phyloP scores from a whole-genome alignment of 2,113 vertebrate genomes.

The Grammomys dolichurus region DNA sequence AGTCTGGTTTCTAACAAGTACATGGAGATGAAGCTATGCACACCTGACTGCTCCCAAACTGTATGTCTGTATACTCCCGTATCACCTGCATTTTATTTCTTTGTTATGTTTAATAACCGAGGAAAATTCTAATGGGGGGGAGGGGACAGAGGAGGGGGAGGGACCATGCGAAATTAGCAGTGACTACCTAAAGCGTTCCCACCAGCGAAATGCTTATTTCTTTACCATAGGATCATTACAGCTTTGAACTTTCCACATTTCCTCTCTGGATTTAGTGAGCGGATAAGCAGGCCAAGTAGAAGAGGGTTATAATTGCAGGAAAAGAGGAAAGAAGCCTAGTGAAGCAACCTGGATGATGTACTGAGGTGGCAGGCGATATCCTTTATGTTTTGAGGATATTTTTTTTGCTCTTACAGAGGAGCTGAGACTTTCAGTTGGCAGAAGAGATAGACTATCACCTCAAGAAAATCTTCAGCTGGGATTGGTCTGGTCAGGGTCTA shows the following conservation, averaged over 20 bases:
- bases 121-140: conserved; percentile 69
- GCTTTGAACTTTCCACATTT: conserved; percentile 52
- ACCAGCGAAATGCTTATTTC: conserved; percentile 77
- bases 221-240: conserved; percentile 64
- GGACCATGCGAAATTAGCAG: conserved; percentile 79
- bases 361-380: conserved; percentile 68
- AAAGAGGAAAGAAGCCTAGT: conserved; percentile 77
- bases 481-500: neutral
- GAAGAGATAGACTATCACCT: neutral
- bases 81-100: conserved; percentile 77
- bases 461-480: conserved; percentile 52
- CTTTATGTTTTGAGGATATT: conserved; percentile 59
- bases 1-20: conserved; percentile 51
- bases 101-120: conserved; percentile 80
- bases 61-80: conserved; percentile 77
- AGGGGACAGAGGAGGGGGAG: neutral
- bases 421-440: conserved; percentile 53
- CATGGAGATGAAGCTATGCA: conserved; percentile 73
- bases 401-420: neutral
- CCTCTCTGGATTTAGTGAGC: conserved; percentile 68
- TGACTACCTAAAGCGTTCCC: conserved; percentile 62
- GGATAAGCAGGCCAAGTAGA: conserved; percentile 60
- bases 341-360: neutral
- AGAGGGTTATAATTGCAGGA: conserved; percentile 50
- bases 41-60: conserved; percentile 80